phyloP scores from a whole-genome alignment of 2,888 invertebrate species.

The Acanthacorydalis orientalis region DNA sequence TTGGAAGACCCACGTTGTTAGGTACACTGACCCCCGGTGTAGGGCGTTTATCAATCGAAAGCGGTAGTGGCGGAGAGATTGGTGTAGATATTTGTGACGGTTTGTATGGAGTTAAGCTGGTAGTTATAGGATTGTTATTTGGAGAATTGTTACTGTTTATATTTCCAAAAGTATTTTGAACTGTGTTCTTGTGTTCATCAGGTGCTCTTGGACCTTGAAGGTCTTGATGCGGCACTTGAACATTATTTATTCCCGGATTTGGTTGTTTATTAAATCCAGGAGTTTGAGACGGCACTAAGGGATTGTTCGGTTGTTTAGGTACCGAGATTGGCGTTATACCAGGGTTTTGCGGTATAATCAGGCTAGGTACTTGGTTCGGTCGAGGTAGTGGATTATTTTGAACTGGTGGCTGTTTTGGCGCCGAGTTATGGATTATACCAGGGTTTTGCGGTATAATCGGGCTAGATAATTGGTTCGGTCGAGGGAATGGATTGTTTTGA shows the following conservation, averaged over 20 bases:
- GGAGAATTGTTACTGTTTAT: no score
- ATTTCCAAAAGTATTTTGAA: no score
- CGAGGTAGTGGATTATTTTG: not conserved
- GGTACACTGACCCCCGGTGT: not conserved
- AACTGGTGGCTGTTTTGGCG: not conserved
- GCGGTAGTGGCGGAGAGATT: not conserved
- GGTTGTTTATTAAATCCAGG: slow-evolving; percentile 1
- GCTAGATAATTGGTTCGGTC: no score
- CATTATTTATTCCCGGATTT: not conserved
- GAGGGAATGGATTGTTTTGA: not conserved
- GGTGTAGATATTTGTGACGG: not conserved
- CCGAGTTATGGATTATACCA: no score
- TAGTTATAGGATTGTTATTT: no score
- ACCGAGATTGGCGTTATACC: no score
- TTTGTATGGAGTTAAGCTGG: not conserved
- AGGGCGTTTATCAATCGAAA: not conserved
- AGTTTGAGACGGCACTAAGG: not conserved
- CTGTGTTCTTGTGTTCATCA: not conserved
- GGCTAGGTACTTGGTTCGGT: no score
- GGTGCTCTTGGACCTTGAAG: not conserved
- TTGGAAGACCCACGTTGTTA: not conserved
- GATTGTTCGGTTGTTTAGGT: not conserved
- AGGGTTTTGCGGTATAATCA: not conserved
- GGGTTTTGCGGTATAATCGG: no score
- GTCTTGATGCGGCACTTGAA: not conserved